These are phyloP conservation scores for Lottia gigantea DNA, from an alignment of 2,888 invertebrate species.

Conservation along the genomic window DNA sequence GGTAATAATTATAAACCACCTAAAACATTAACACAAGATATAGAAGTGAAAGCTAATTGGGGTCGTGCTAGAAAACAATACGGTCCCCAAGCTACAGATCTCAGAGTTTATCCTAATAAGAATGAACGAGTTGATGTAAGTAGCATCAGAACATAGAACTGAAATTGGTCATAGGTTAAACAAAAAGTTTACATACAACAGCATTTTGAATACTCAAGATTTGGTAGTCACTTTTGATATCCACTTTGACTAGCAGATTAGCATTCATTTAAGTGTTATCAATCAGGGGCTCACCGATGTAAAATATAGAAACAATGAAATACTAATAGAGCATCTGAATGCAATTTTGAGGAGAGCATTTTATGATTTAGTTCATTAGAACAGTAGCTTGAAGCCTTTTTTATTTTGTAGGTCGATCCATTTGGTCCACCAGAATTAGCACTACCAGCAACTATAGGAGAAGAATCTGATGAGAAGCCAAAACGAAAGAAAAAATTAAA, in stretches of 20 bases:
- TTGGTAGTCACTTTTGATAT: too few relatives aligned
- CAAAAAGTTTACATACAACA: too few relatives aligned
- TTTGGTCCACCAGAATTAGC: conserved; percentile 65
- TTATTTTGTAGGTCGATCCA: conserved; percentile 61
- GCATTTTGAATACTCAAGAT: too few relatives aligned
- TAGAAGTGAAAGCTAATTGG: conserved; percentile 69
- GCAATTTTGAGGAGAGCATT: too few relatives aligned
- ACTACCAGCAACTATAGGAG: conserved; percentile 29
- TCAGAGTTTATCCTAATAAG: conserved; percentile 53
- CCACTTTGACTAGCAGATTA: too few relatives aligned
- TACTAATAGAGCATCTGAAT: too few relatives aligned
- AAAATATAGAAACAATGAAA: too few relatives aligned
- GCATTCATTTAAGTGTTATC: too few relatives aligned
- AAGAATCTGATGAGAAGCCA: neutral
- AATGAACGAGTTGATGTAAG: conserved; percentile 64
- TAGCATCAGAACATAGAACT: conserved; percentile 9
- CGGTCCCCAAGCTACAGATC: conserved; percentile 64
- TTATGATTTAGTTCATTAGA: too few relatives aligned
- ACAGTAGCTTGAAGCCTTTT: neutral
- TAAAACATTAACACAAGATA: conserved; percentile 45
- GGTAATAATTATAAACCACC: conserved; percentile 59
- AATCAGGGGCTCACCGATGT: too few relatives aligned
- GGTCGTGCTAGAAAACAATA: conserved; percentile 64
- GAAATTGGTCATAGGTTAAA: neutral
- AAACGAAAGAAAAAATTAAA: neutral